phyloP scores from a whole-genome alignment of 2,888 invertebrate genomes.

The Parnassius orleans region DNA sequence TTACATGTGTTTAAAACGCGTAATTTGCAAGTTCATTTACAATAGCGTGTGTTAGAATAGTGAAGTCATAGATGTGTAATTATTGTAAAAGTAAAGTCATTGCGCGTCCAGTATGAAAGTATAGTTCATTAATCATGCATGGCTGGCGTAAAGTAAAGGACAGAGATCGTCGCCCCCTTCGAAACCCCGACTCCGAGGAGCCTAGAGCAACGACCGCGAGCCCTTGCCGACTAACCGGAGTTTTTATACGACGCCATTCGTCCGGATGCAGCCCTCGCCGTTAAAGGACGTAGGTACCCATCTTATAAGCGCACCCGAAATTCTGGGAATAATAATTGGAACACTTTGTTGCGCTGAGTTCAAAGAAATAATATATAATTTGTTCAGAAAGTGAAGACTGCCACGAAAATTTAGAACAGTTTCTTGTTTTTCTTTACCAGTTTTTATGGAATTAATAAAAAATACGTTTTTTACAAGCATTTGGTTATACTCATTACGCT shows the following conservation, averaged over 20 bases:
- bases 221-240: slow-evolving; percentile 62
- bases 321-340: slow-evolving; percentile 7
- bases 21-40: slow-evolving; percentile 4
- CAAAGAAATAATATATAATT: too few species aligned
- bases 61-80: too few species aligned
- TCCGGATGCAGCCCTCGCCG: slow-evolving; percentile 43
- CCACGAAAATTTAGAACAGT: too few species aligned
- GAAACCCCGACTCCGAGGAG: slow-evolving; percentile 53
- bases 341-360: not conserved
- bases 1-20: not conserved
- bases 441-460: too few species aligned
- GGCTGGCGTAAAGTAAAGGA: slow-evolving; percentile 39
- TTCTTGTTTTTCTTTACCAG: too few species aligned
- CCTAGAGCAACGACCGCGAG: slow-evolving; percentile 72
- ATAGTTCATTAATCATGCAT: slow-evolving; percentile 43
- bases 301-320: slow-evolving; percentile 31
- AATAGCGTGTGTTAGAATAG: not conserved
- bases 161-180: slow-evolving; percentile 66
- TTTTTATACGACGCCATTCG: slow-evolving; percentile 46
- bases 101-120: slow-evolving; percentile 25
- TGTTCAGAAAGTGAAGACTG: too few species aligned
- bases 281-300: slow-evolving; percentile 41
- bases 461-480: too few species aligned
- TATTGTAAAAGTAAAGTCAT: not conserved
- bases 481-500: too few species aligned